Evolutionary conservation across 2,113 vertebrate genomes (phyloP).

Genomic region (Pyxicephalus adspersus): DNA sequence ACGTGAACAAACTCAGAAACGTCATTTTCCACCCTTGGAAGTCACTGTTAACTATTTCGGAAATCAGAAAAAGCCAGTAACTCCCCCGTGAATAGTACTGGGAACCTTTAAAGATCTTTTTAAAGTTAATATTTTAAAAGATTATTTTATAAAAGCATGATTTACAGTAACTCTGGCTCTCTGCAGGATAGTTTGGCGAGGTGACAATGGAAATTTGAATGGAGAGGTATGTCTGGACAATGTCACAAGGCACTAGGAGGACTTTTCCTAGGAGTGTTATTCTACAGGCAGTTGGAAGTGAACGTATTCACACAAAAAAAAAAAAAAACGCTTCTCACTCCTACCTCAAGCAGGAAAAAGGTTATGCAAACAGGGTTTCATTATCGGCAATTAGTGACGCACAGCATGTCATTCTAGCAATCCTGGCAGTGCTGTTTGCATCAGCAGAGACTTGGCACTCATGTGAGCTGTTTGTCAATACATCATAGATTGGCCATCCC

Average conservation of each 20-base stretch:
- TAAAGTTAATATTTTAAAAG: neutral
- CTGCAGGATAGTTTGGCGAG: neutral
- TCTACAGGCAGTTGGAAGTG: neutral
- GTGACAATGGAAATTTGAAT: conserved; percentile 4
- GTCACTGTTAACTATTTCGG: conserved; percentile 19
- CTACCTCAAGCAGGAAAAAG: conserved; percentile 6
- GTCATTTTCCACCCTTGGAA: neutral
- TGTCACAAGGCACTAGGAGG: rapidly evolving
- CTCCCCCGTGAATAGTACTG: neutral
- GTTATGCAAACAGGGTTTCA: neutral
- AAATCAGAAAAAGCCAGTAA: neutral
- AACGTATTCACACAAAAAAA: neutral
- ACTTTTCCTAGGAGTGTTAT: neutral
- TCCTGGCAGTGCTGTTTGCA: neutral
- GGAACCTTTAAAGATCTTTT: rapidly evolving
- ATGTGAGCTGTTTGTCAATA: neutral
- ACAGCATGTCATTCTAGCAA: neutral
- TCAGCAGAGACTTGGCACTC: neutral
- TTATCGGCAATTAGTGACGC: conserved; percentile 4
- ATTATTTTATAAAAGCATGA: neutral
- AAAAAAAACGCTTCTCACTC: neutral
- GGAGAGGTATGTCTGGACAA: neutral
- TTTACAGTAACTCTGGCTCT: neutral
- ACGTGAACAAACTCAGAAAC: neutral
- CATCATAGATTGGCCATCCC: neutral